Evolutionary conservation across 2,113 vertebrate species (phyloP).

Genomic region (Calypte anna): DNA sequence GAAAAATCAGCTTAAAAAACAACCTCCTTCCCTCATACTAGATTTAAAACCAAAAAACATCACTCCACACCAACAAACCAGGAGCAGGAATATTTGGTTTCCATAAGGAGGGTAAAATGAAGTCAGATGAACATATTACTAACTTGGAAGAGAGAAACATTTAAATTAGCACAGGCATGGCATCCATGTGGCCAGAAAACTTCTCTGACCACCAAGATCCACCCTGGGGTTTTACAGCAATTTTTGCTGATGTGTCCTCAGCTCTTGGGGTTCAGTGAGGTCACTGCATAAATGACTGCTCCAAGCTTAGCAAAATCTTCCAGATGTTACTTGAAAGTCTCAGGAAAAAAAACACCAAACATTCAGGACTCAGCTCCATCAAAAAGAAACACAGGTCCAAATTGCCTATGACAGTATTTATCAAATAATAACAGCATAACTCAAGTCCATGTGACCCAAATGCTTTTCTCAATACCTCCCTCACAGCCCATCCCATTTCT

Average conservation of each 20-base stretch:
- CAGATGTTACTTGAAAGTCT: not conserved
- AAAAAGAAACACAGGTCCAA: not conserved
- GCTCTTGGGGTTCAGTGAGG: not conserved
- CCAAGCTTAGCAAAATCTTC: not conserved
- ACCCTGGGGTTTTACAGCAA: not conserved
- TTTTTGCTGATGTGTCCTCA: fast-evolving
- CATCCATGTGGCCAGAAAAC: not conserved
- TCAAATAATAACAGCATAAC: not conserved
- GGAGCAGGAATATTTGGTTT: not conserved
- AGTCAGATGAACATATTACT: not conserved
- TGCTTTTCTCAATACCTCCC: not conserved
- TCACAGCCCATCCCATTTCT: not conserved
- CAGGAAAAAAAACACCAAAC: not conserved
- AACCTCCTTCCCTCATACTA: not conserved
- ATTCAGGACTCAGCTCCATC: not conserved
- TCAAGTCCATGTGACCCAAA: fast-evolving
- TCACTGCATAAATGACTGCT: not conserved
- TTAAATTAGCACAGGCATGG: not conserved
- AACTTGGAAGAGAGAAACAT: not conserved
- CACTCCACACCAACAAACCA: not conserved
- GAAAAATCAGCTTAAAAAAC: not conserved
- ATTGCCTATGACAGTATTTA: not conserved
- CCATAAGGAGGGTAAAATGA: not conserved
- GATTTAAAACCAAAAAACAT: not conserved
- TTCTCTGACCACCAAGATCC: not conserved